phyloP scores from a whole-genome alignment of 2,888 invertebrate genomes.

The Tineola bisselliella region DNA sequence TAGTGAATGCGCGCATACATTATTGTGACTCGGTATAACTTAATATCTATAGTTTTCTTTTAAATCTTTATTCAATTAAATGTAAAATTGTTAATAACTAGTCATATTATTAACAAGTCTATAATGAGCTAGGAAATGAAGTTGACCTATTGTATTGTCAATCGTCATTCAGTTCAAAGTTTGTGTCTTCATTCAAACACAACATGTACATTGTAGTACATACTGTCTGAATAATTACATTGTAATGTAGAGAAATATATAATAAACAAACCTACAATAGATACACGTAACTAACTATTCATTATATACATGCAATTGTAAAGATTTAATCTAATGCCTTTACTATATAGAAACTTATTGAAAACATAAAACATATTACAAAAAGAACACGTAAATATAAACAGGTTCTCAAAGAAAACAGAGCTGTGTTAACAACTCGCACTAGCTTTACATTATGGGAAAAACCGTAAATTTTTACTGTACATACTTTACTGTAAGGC shows the following conservation, averaged over 20 bases:
- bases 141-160: not conserved
- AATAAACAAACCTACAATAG: not conserved
- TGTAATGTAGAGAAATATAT: not conserved
- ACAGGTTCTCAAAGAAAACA: too few species aligned
- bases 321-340: not conserved
- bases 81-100: too few species aligned
- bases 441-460: too few species aligned
- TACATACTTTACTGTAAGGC: too few species aligned
- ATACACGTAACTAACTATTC: not conserved
- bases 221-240: not conserved
- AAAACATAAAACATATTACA: not conserved
- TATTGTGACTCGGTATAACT: not conserved
- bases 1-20: not conserved
- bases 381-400: too few species aligned
- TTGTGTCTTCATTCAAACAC: not conserved
- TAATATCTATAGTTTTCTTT: too few species aligned
- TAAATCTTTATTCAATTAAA: too few species aligned
- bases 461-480: too few species aligned
- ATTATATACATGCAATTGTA: not conserved
- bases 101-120: not conserved
- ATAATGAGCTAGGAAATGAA: not conserved
- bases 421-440: too few species aligned
- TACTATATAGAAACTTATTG: not conserved
- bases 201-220: not conserved
- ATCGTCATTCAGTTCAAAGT: not conserved